phyloP scores from a whole-genome alignment of 2,797 vertebrate genomes.

The Acipenser ruthenus region DNA sequence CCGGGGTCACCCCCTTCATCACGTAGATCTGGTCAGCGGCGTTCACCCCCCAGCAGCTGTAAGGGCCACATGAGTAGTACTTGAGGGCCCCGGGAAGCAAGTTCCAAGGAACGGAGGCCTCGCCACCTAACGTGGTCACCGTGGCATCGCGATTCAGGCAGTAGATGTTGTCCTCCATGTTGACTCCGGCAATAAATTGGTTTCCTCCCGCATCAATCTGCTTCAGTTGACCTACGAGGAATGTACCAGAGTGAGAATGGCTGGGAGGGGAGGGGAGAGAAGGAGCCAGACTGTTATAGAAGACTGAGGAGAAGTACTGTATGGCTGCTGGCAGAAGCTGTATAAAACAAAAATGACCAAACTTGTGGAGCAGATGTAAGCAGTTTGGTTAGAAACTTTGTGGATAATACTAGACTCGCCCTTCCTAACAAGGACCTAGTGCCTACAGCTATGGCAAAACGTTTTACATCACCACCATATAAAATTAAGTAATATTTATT shows the following conservation, averaged over 20 bases:
- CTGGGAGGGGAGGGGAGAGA: neutral
- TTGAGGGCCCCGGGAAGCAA: neutral
- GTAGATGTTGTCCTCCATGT: neutral
- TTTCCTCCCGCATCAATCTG: slow-evolving; percentile 9
- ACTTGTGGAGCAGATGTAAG: too few relatives aligned
- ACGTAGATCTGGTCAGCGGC: slow-evolving; percentile 4
- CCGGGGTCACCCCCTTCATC: slow-evolving; percentile 2
- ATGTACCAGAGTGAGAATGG: neutral
- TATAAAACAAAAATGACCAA: too few relatives aligned
- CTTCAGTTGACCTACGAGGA: slow-evolving; percentile 8
- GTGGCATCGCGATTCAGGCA: slow-evolving; percentile 7
- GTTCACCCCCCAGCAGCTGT: slow-evolving; percentile 14
- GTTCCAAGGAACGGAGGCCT: neutral
- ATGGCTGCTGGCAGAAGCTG: too few relatives aligned
- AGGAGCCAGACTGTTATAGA: neutral
- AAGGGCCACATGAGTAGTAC: slow-evolving; percentile 15
- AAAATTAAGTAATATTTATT: too few relatives aligned
- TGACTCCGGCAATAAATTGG: slow-evolving; percentile 8
- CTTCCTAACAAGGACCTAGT: too few relatives aligned
- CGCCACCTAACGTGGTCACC: neutral
- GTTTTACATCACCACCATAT: too few relatives aligned
- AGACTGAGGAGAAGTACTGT: too few relatives aligned
- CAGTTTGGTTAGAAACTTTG: too few relatives aligned
- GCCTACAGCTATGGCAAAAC: too few relatives aligned
- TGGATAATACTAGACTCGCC: too few relatives aligned